phyloP scores from a whole-genome alignment of 1,140 invertebrate species.

The Sinella curviseta region DNA sequence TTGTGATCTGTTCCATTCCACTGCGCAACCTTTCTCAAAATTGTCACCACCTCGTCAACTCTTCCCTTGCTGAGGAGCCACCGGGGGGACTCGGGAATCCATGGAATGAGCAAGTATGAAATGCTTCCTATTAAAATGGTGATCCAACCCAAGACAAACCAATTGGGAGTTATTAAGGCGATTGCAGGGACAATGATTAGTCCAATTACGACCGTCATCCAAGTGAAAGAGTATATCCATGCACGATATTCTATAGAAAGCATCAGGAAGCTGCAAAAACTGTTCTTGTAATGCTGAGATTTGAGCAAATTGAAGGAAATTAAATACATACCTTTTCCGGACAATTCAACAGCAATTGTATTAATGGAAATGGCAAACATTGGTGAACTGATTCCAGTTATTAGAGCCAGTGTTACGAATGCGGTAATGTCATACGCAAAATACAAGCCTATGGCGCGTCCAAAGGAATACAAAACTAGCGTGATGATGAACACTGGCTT shows the following conservation, averaged over 20 bases:
- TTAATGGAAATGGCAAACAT: conserved; percentile 31
- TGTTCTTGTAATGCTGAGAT: background rate
- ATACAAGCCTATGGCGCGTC: conserved; percentile 39
- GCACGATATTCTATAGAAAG: conserved; percentile 34
- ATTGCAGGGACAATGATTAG: conserved; percentile 40
- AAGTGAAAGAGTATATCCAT: conserved; percentile 35
- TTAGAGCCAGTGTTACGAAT: conserved; percentile 29
- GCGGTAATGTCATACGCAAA: conserved; percentile 12
- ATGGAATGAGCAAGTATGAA: conserved; percentile 50
- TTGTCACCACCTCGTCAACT: conserved; percentile 57
- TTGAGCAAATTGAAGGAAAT: background rate
- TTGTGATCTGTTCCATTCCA: conserved; percentile 33
- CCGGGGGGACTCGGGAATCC: conserved; percentile 59
- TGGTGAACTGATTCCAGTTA: conserved; percentile 43
- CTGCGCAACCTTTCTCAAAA: conserved; percentile 48
- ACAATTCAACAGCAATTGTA: background rate
- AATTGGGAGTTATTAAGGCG: background rate
- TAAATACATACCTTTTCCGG: background rate
- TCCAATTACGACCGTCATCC: conserved; percentile 38
- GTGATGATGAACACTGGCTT: conserved; percentile 47
- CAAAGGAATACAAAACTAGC: conserved; percentile 35
- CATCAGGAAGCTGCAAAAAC: background rate
- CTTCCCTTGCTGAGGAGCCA: conserved; percentile 59
- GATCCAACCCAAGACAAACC: conserved; percentile 26
- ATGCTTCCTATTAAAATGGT: conserved; percentile 36